Percentiles rank a stretch among this genome's conserved stretches.
These are phyloP conservation scores for Acrocyrtus sp. DNA, from an alignment of 2,888 invertebrate genomes.

Conservation along the genomic window DNA sequence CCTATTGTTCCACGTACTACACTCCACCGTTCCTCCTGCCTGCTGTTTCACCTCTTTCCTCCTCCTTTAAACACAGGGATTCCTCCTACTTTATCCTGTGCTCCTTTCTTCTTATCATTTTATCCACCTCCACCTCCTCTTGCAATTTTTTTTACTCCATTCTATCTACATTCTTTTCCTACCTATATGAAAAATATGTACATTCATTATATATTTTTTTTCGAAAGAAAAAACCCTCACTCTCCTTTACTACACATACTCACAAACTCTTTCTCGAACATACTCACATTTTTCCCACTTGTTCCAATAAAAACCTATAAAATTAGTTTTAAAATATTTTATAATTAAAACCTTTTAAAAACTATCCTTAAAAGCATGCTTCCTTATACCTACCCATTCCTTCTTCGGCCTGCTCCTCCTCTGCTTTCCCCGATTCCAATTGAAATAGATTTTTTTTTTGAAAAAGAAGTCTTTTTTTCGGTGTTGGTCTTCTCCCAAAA, in stretches of 20 bases:
- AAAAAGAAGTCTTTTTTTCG: not conserved
- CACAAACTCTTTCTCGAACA: too few species aligned
- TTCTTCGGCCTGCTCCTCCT: slow-evolving; percentile 17
- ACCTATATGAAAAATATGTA: not conserved
- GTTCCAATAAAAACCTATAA: too few species aligned
- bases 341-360: too few species aligned
- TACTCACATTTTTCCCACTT: too few species aligned
- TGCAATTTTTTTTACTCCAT: not conserved
- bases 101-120: not conserved
- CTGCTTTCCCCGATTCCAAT: slow-evolving; percentile 24
- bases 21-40: slow-evolving; percentile 6
- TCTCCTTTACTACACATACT: not conserved
- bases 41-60: not conserved
- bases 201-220: slow-evolving; percentile 2
- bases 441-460: not conserved
- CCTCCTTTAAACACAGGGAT: not conserved
- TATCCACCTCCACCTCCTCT: not conserved
- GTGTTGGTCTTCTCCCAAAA: slow-evolving; percentile 40
- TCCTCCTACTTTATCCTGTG: not conserved
- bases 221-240: not conserved
- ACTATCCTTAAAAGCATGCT: slow-evolving; percentile 18
- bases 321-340: too few species aligned
- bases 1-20: too few species aligned
- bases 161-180: not conserved
- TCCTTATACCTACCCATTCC: not conserved